Conservation (phyloP, 2,888 invertebrate species). For the Drosophila borealis region DNA sequence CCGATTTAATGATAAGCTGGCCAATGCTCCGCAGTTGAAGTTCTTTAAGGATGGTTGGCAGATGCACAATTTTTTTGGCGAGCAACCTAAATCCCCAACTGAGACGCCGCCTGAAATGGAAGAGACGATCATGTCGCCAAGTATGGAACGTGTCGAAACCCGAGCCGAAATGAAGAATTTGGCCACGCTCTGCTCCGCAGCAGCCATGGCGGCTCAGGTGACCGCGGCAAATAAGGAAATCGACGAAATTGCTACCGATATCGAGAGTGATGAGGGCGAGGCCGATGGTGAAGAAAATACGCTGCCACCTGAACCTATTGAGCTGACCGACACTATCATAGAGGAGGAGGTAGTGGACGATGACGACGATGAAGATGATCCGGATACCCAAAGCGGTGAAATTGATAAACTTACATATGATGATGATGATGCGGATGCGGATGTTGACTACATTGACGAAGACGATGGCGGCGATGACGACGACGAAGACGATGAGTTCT, state of each 20-base stretch:
- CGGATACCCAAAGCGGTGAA: constrained; percentile 78
- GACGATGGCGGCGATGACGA: constrained; percentile 71
- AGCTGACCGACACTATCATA: constrained; percentile 60
- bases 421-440: constrained; percentile 63
- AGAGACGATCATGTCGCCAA: constrained; percentile 67
- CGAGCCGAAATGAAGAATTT: constrained; percentile 82
- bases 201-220: constrained; percentile 78
- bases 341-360: constrained; percentile 70
- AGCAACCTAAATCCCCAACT: constrained; percentile 85
- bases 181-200: constrained; percentile 81
- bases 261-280: constrained; percentile 55
- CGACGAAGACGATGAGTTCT: constrained; percentile 72
- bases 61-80: constrained; percentile 83
- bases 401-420: constrained; percentile 71
- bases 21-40: constrained; percentile 72
- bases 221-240: constrained; percentile 57
- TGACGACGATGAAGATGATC: constrained; percentile 71
- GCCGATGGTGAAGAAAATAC: constrained; percentile 65
- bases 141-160: constrained; percentile 53
- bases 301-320: constrained; percentile 69
- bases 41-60: constrained; percentile 84
- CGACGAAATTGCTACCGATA: constrained; percentile 46
- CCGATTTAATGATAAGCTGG: constrained; percentile 52
- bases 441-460: constrained; percentile 80
- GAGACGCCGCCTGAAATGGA: constrained; percentile 83